These are phyloP conservation scores for Tinamus guttatus DNA, from an alignment of 2,113 vertebrate genomes.

Conservation along the genomic window DNA sequence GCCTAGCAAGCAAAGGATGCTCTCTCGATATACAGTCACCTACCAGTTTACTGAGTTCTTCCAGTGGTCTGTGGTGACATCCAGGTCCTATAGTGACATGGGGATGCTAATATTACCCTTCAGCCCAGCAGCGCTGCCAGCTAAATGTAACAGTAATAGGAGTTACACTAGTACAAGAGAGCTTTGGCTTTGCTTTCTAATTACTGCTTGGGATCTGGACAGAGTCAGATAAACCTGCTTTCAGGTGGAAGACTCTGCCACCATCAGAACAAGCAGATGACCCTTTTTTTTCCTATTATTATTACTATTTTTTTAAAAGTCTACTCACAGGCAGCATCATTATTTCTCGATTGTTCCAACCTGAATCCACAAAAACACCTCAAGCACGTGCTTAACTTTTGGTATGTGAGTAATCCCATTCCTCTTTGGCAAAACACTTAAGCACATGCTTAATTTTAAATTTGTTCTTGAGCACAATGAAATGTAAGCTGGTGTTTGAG, in stretches of 20 bases:
- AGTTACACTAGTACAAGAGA: not conserved
- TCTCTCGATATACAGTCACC: not conserved
- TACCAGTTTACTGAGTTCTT: not conserved
- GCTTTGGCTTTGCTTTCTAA: not conserved
- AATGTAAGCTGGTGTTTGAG: slow-evolving; percentile 58
- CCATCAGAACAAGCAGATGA: not conserved
- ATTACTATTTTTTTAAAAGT: not conserved
- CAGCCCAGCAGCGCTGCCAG: not conserved
- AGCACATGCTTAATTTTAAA: slow-evolving; percentile 40
- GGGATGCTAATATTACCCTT: not conserved
- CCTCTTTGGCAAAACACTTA: slow-evolving; percentile 29
- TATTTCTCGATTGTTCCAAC: not conserved
- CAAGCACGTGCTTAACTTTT: slow-evolving; percentile 9
- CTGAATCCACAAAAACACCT: slow-evolving; percentile 15
- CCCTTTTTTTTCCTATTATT: not conserved
- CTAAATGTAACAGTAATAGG: not conserved
- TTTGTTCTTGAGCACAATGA: slow-evolving; percentile 38
- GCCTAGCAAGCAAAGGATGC: not conserved
- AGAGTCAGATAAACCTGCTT: not conserved
- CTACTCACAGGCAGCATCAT: not conserved
- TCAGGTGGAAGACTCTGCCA: not conserved
- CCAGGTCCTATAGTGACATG: not conserved
- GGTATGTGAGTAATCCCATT: slow-evolving; percentile 18
- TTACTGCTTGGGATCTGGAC: not conserved
- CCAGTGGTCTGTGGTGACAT: not conserved